Evolutionary conservation across 2,888 invertebrate genomes (phyloP).

Genomic region (Meteorus colon): DNA sequence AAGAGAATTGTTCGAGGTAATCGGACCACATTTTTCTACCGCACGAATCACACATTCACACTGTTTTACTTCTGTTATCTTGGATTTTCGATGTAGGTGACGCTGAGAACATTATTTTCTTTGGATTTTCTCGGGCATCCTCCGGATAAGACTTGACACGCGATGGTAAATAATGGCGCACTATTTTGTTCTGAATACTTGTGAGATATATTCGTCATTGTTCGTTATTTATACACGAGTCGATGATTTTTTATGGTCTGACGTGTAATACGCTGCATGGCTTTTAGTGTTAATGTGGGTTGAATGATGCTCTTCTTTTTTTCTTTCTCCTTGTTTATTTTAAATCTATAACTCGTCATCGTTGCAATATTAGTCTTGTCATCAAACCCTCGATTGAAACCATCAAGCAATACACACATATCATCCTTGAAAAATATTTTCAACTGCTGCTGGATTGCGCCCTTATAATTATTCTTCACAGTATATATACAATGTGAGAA

Average conservation of each 20-base stretch:
- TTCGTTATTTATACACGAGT: neutral
- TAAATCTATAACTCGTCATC: conserved; percentile 19
- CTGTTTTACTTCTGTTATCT: conserved; percentile 41
- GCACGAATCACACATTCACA: conserved; percentile 19
- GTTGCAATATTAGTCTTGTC: conserved; percentile 25
- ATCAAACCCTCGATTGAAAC: conserved; percentile 38
- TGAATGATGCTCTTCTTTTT: neutral
- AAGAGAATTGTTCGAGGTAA: conserved; percentile 11
- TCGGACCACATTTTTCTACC: conserved; percentile 13
- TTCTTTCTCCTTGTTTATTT: neutral
- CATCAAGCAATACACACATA: conserved; percentile 14
- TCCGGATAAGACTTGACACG: conserved; percentile 15
- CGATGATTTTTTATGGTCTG: neutral
- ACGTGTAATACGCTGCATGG: neutral
- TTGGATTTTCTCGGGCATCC: conserved; percentile 26
- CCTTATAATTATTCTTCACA: conserved; percentile 28
- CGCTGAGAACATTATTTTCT: conserved; percentile 17
- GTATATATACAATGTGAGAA: conserved; percentile 22
- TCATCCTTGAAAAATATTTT: conserved; percentile 41
- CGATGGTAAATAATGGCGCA: conserved; percentile 17
- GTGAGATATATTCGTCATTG: neutral
- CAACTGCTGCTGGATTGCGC: conserved; percentile 11
- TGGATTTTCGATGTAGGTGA: conserved; percentile 38
- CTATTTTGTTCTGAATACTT: conserved; percentile 5
- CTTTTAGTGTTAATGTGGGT: neutral